These are phyloP conservation scores for Brachyrhaphis roseni DNA, from an alignment of 2,797 vertebrate genomes.

Conservation along the genomic window DNA sequence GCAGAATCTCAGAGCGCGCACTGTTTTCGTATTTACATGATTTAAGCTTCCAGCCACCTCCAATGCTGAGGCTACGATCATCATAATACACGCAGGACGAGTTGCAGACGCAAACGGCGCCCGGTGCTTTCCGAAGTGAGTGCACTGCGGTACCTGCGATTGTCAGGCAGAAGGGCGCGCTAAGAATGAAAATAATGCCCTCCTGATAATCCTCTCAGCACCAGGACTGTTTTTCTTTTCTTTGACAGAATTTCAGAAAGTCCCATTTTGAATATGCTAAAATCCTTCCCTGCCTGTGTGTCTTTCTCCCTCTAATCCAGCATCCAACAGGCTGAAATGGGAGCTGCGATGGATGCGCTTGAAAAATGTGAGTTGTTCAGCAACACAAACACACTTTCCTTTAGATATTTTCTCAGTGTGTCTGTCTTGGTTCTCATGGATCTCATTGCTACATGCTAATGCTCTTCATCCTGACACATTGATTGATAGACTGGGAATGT, in stretches of 20 bases:
- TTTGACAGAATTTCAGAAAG: conserved; percentile 42
- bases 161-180: conserved; percentile 54
- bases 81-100: conserved; percentile 48
- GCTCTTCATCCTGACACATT: neutral
- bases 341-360: conserved; percentile 96
- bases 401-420: neutral
- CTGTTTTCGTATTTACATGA: conserved; percentile 72
- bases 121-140: conserved; percentile 49
- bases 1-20: conserved; percentile 66
- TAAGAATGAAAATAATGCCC: conserved; percentile 65
- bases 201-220: conserved; percentile 69
- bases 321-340: conserved; percentile 99
- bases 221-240: conserved; percentile 27
- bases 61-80: conserved; percentile 45
- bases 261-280: conserved; percentile 66
- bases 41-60: conserved; percentile 67
- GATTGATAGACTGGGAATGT: neutral
- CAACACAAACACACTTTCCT: conserved; percentile 11
- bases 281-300: conserved; percentile 42
- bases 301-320: conserved; percentile 75
- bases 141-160: conserved; percentile 62
- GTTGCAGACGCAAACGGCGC: conserved; percentile 48
- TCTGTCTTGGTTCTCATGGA: neutral
- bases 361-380: conserved; percentile 94
- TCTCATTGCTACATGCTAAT: neutral